phyloP scores from a whole-genome alignment of 2,113 vertebrate genomes.

The Pomatorhinus ruficollis region DNA sequence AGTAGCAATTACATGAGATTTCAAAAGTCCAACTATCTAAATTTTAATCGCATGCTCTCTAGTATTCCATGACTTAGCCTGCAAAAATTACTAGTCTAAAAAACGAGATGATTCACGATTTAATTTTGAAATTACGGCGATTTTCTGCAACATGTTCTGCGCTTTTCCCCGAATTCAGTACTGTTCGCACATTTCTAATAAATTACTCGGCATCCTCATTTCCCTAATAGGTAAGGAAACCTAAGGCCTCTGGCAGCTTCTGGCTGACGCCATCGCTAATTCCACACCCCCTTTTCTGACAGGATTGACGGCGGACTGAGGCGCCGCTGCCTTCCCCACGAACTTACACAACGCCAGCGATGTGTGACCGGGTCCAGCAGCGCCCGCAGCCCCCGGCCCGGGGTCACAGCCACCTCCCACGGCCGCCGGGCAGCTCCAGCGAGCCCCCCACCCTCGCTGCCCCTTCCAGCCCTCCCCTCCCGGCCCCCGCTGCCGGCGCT shows the following conservation, averaged over 20 bases:
- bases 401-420: not conserved
- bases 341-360: not conserved
- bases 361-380: accelerated
- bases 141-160: not conserved
- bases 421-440: not conserved
- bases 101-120: accelerated
- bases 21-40: not conserved
- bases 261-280: conserved; percentile 57
- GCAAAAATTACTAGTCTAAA: not conserved
- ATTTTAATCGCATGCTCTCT: not conserved
- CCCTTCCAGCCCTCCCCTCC: not conserved
- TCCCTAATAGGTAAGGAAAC: conserved; percentile 75
- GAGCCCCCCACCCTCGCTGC: not conserved
- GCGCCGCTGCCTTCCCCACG: not conserved
- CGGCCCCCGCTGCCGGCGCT: not conserved
- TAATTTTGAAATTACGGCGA: not conserved
- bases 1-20: not conserved
- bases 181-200: not conserved
- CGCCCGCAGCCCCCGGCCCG: not conserved
- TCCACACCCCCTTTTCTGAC: conserved; percentile 73
- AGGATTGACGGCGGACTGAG: conserved; percentile 25
- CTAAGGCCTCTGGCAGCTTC: conserved; percentile 62
- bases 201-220: conserved; percentile 25
- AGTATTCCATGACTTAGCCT: not conserved
- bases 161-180: not conserved